Base-by-base conservation (phyloP, 2,888 invertebrate species). In the Trisateles emortualis region DNA sequence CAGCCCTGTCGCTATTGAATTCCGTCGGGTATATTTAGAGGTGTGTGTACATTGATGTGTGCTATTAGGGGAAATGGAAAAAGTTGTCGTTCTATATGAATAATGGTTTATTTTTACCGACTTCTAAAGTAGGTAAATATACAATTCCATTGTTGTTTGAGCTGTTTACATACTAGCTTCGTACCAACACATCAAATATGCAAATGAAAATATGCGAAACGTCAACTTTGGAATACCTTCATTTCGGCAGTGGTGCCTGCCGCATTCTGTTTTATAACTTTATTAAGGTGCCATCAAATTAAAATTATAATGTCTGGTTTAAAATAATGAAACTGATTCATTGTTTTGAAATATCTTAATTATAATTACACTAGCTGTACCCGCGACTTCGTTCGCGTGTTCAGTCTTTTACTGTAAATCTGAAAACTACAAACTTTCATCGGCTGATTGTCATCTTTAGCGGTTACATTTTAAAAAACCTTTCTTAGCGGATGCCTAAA, bases 31-130 rank as follows among this genome's bases (percentile, higher is more conserved):
- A 72, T 76, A 57, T 76, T 79, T 76, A 59, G 11, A 72, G 77
- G 71, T 69, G 71, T 73, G 71, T 68, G 74, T 72, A 76, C 77
- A 63, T 74, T 74, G 76, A 70, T 74, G 70, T 66, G 64, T 64
- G 73, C 79, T 78, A 85, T 85, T 84, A 84, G 68, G 69, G 77
- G 72, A 80, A 85, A 87, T 84, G 84, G 84, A 82, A 86, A 83
- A 46, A 47, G 39, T 47, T 32, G 24, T 11, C 39, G 24, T 16
- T 26, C 3, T 47, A 4, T 39, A n/a, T 30, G 32, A 32, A 13
- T 48, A 44, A 68, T 51, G 50, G 56, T 52, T 39, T 62, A 33
- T 22, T n/a, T 36, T 36, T 29, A 16, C 30, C n/a, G 19, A 19
- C 19, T 19, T 3, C 19, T 19, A 19, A 19, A 19, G 19, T n/a